These are phyloP conservation scores for Neoascia interrupta DNA, from an alignment of 2,888 invertebrate genomes.

Conservation along the genomic window DNA sequence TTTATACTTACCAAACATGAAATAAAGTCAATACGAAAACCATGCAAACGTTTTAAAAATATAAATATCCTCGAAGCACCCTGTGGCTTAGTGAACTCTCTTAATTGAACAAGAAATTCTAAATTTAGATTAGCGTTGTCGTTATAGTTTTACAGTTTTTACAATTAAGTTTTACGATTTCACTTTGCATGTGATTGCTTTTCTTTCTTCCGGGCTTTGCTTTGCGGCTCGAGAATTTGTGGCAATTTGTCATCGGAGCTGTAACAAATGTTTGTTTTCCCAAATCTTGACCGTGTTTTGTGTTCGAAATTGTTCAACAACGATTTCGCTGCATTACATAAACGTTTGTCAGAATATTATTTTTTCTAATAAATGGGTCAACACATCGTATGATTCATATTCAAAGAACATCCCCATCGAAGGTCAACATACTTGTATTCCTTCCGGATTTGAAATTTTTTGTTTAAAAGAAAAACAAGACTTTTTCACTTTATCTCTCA, in stretches of 20 bases:
- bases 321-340: conserved; percentile 12
- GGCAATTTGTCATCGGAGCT: conserved; percentile 22
- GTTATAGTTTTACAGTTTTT: conserved; percentile 28
- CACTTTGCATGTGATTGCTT: background rate
- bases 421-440: conserved; percentile 40
- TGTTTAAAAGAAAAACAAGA: background rate
- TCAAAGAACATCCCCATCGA: conserved; percentile 1
- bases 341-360: conserved; percentile 11
- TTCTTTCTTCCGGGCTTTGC: too few species aligned
- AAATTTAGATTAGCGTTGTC: conserved; percentile 34
- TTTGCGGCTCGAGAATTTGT: too few species aligned
- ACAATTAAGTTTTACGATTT: conserved; percentile 27
- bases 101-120: background rate
- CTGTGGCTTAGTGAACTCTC: conserved; percentile 18
- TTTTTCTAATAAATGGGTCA: conserved; percentile 48
- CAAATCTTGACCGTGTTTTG: conserved; percentile 1
- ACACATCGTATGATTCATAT: conserved; percentile 29
- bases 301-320: background rate
- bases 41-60: too few species aligned
- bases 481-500: conserved; percentile 3
- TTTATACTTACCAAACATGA: too few species aligned
- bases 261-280: conserved; percentile 12
- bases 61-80: background rate
- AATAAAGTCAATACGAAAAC: too few species aligned
- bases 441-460: conserved; percentile 25